A percentile compares a stretch with the other conserved stretches of the same genome.
These are phyloP conservation scores for Harpegnathos saltator DNA, from an alignment of 1,140 invertebrate genomes.

Conservation along the genomic window DNA sequence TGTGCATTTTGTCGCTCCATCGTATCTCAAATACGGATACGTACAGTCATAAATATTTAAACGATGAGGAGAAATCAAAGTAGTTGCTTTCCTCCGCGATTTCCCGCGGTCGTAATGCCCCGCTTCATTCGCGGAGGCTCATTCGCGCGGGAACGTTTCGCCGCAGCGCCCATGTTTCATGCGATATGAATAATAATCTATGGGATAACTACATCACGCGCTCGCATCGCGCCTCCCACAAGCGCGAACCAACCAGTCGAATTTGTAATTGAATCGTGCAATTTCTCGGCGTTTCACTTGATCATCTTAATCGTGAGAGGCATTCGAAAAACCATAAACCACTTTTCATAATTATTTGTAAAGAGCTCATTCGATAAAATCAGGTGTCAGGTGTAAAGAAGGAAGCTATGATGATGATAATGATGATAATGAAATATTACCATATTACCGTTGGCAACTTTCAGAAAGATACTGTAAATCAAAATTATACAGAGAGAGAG, in stretches of 20 bases:
- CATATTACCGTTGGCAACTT: too few species aligned
- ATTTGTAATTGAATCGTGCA: conserved; percentile 7
- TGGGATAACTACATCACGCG: conserved; percentile 73
- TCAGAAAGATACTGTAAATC: too few species aligned
- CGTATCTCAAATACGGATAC: background rate
- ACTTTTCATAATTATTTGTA: background rate
- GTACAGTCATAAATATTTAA: background rate
- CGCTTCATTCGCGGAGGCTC: conserved; percentile 31
- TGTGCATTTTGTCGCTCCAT: conserved; percentile 1
- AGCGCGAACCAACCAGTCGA: conserved; percentile 53
- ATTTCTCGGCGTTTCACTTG: background rate
- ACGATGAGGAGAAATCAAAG: background rate
- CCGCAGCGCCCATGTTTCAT: conserved; percentile 84
- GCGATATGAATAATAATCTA: conserved; percentile 83
- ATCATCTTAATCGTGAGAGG: background rate
- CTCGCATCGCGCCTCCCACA: conserved; percentile 46
- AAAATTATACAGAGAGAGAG: too few species aligned
- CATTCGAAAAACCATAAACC: conserved; percentile 3
- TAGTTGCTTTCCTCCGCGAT: conserved; percentile 36
- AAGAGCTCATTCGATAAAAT: too few species aligned
- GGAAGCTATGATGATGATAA: too few species aligned
- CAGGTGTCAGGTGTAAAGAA: too few species aligned
- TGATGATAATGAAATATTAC: too few species aligned
- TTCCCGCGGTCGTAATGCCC: conserved; percentile 9
- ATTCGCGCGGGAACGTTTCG: conserved; percentile 74